Evolutionary conservation across 2,113 vertebrate species (phyloP).

Genomic region (Carassius auratus): DNA sequence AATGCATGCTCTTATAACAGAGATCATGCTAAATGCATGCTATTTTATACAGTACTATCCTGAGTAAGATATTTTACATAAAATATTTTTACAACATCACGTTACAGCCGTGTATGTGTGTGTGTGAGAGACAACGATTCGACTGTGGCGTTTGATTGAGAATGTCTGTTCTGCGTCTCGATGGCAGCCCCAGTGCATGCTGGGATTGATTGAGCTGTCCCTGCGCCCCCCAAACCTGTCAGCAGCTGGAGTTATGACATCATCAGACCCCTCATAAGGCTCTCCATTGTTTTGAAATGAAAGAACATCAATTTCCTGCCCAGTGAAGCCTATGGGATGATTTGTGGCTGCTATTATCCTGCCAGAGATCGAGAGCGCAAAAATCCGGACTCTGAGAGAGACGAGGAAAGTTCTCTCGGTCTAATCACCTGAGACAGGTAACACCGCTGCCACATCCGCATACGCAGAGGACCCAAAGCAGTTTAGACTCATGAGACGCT

Average conservation of each 20-base stretch:
- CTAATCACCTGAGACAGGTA: slow-evolving; percentile 35
- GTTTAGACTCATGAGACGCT: background rate
- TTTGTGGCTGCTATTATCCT: slow-evolving; percentile 74
- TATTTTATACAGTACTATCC: too few species aligned
- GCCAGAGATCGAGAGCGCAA: slow-evolving; percentile 6
- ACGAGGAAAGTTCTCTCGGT: background rate
- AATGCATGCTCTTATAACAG: too few species aligned
- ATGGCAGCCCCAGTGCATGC: slow-evolving; percentile 46
- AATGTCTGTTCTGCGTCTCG: slow-evolving; percentile 49
- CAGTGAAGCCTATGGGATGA: slow-evolving; percentile 68
- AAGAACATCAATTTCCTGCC: slow-evolving; percentile 73
- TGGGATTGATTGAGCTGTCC: slow-evolving; percentile 68
- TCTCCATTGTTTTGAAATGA: slow-evolving; percentile 78
- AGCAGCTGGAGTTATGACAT: slow-evolving; percentile 73
- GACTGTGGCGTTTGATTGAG: slow-evolving; percentile 54
- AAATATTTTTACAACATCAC: background rate
- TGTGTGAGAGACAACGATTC: background rate
- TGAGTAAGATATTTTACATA: too few species aligned
- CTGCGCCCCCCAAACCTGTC: slow-evolving; percentile 64
- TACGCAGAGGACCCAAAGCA: background rate
- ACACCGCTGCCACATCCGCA: background rate
- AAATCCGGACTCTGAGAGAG: background rate
- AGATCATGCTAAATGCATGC: too few species aligned
- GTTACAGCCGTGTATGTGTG: background rate
- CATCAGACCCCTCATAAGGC: slow-evolving; percentile 73